A percentile compares a stretch with the other conserved stretches of the same genome.
Evolutionary conservation across 2,888 invertebrate genomes (phyloP).

Genomic region (Andrena flavipes): DNA sequence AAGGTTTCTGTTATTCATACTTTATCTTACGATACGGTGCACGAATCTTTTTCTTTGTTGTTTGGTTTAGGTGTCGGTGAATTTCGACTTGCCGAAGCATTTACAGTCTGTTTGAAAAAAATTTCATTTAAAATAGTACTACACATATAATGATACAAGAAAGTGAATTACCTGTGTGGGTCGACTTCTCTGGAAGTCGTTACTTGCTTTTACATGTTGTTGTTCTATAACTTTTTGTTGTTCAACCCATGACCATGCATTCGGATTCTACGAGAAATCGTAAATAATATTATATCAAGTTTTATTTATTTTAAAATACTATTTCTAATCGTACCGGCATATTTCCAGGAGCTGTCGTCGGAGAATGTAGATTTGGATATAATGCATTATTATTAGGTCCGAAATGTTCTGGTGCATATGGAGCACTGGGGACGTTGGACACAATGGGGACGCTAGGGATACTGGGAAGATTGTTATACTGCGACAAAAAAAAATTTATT

Average conservation of each 20-base stretch:
- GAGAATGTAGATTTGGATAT: constrained; percentile 22
- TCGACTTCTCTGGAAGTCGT: neutral
- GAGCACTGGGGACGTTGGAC: too few species aligned
- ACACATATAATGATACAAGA: neutral
- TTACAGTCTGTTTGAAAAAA: neutral
- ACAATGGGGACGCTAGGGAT: too few species aligned
- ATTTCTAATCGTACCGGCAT: neutral
- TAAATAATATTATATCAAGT: neutral
- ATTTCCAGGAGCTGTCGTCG: neutral
- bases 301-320: neutral
- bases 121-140: neutral
- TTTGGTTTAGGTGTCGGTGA: neutral
- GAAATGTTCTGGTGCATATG: neutral
- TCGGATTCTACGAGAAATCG: neutral
- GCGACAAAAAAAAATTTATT: neutral
- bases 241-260: neutral
- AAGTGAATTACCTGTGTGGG: neutral
- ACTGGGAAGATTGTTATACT: neutral
- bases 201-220: neutral
- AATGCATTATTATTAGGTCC: neutral
- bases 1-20: constrained; percentile 24
- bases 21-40: neutral
- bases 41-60: neutral
- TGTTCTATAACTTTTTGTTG: too few species aligned
- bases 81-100: fast-evolving